phyloP scores from a whole-genome alignment of 2,797 vertebrate species.

The Spinibarbus caldwelli region DNA sequence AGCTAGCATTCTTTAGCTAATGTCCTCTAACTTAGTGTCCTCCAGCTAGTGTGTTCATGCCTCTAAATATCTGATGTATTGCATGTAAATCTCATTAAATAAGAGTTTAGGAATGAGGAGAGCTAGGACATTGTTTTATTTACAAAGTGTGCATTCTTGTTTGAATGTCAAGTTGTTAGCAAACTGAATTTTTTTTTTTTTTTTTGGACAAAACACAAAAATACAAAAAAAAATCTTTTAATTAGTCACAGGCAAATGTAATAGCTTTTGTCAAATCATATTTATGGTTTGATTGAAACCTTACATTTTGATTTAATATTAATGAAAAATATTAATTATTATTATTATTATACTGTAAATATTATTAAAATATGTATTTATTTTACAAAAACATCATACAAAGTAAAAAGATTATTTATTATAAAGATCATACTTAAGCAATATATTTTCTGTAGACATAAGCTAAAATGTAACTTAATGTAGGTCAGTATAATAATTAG shows the following conservation, averaged over 20 bases:
- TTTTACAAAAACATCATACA: background rate
- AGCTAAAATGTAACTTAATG: background rate
- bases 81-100: background rate
- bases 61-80: background rate
- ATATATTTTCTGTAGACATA: background rate
- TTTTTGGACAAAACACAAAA: background rate
- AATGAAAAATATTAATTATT: no score
- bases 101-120: background rate
- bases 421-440: background rate
- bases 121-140: background rate
- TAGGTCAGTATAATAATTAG: background rate
- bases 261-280: background rate
- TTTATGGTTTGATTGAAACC: background rate
- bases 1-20: background rate
- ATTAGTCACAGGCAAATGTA: background rate
- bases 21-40: background rate
- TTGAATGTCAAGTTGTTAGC: background rate
- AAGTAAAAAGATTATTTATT: background rate
- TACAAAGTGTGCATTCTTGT: slow-evolving; percentile 1
- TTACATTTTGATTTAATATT: no score
- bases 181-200: background rate
- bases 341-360: no score
- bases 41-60: background rate
- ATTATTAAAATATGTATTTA: no score
- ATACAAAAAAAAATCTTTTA: background rate